phyloP scores from a whole-genome alignment of 2,888 invertebrate species.

The Chromoteleia sp. region DNA sequence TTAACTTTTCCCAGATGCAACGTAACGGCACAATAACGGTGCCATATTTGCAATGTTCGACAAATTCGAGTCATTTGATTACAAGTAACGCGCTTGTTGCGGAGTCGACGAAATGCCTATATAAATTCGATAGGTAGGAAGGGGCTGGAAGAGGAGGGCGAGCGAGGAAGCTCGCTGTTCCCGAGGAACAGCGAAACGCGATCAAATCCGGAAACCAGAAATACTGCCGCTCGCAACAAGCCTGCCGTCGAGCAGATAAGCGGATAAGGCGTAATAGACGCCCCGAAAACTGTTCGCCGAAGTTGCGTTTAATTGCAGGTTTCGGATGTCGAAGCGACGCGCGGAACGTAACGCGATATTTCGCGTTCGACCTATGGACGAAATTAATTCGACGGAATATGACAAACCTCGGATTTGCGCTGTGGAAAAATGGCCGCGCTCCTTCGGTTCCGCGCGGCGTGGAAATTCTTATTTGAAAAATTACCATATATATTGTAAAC shows the following conservation, averaged over 20 bases:
- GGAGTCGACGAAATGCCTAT: slow-evolving; percentile 39
- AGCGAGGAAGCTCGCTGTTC: slow-evolving; percentile 3
- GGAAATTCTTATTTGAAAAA: slow-evolving; percentile 46
- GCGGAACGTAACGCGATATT: slow-evolving; percentile 9
- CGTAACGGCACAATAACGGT: no score
- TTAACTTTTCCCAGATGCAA: no score
- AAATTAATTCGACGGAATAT: slow-evolving; percentile 29
- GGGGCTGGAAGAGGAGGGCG: slow-evolving; percentile 6
- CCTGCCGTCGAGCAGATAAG: slow-evolving; percentile 59
- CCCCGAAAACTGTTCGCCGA: slow-evolving; percentile 31
- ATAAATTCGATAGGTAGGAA: slow-evolving; percentile 39
- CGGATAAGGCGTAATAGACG: slow-evolving; percentile 55
- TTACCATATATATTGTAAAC: slow-evolving; percentile 59
- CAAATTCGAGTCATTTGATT: slow-evolving; percentile 46
- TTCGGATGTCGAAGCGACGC: slow-evolving; percentile 19
- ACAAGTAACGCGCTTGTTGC: slow-evolving; percentile 34
- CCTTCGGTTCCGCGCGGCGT: slow-evolving; percentile 5
- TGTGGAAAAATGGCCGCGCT: background rate
- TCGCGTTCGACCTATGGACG: background rate
- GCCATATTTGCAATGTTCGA: slow-evolving; percentile 19
- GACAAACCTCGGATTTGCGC: slow-evolving; percentile 7
- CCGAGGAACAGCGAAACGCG: slow-evolving; percentile 39
- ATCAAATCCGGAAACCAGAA: slow-evolving; percentile 47
- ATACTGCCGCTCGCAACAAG: slow-evolving; percentile 32
- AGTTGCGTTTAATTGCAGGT: slow-evolving; percentile 55